phyloP scores from a whole-genome alignment of 2,797 vertebrate species.

The Sus cebifrons region DNA sequence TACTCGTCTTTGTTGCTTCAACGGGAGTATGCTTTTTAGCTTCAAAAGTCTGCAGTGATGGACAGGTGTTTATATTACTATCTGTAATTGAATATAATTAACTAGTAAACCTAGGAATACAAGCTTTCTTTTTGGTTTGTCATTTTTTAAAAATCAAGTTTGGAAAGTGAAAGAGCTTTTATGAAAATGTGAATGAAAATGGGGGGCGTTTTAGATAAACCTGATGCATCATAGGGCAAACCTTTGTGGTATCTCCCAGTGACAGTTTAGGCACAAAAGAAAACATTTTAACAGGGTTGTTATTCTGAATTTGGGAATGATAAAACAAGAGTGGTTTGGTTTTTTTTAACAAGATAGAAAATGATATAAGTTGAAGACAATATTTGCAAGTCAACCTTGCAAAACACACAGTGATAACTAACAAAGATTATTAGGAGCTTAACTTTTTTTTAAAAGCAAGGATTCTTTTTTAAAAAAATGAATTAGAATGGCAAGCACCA shows the following conservation, averaged over 20 bases:
- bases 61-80: slow-evolving; percentile 29
- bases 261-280: slow-evolving; percentile 1
- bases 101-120: not conserved
- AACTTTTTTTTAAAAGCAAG: slow-evolving; percentile 31
- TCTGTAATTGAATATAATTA: not conserved
- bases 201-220: slow-evolving; percentile 35
- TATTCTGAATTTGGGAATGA: slow-evolving; percentile 41
- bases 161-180: slow-evolving; percentile 31
- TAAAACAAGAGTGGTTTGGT: slow-evolving; percentile 38
- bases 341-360: not conserved
- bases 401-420: slow-evolving; percentile 36
- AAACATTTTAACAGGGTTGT: slow-evolving; percentile 42
- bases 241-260: slow-evolving; percentile 43
- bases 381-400: slow-evolving; percentile 30
- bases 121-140: slow-evolving; percentile 12
- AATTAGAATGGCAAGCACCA: slow-evolving; percentile 3
- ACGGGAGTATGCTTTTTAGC: slow-evolving; percentile 41
- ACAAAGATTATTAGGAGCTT: slow-evolving; percentile 35
- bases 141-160: slow-evolving; percentile 22
- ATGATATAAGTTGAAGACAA: slow-evolving; percentile 34
- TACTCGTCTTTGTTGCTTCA: slow-evolving; percentile 47
- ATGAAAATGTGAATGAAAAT: slow-evolving; percentile 19
- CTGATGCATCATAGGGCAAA: not conserved
- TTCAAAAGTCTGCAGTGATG: slow-evolving; percentile 3
- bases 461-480: slow-evolving; percentile 19